phyloP scores from a whole-genome alignment of 92 coral and sea anemone species.

The Muricea muricata region DNA sequence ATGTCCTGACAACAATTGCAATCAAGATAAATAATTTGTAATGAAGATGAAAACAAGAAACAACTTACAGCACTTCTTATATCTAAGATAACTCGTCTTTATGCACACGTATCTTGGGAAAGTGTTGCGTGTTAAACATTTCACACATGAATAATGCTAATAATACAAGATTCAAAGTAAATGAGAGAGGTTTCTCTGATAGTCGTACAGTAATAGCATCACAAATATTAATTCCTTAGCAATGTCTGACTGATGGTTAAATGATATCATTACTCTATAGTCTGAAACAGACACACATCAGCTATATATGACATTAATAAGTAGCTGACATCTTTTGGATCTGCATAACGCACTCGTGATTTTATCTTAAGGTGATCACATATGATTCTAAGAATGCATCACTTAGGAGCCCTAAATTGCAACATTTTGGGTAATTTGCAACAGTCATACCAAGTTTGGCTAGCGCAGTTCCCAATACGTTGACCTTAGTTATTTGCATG shows the following conservation, averaged over 20 bases:
- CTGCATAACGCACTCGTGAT: background rate
- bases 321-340: background rate
- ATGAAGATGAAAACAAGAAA: too few relatives aligned
- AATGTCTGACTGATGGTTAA: background rate
- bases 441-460: background rate
- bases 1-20: background rate
- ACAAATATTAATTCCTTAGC: background rate
- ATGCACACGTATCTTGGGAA: too few relatives aligned
- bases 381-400: background rate
- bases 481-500: background rate
- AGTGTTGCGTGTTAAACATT: too few relatives aligned
- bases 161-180: too few relatives aligned
- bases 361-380: background rate
- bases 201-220: too few relatives aligned
- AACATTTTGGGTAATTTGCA: background rate
- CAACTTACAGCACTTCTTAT: too few relatives aligned
- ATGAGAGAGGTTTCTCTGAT: too few relatives aligned
- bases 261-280: background rate
- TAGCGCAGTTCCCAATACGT: background rate
- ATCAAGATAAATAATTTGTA: too few relatives aligned
- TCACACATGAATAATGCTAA: too few relatives aligned
- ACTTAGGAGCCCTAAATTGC: background rate
- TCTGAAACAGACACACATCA: background rate
- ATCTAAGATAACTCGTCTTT: too few relatives aligned
- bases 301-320: background rate